Base-by-base conservation (phyloP, 2,888 invertebrate species). In the Nyleta sp. region DNA sequence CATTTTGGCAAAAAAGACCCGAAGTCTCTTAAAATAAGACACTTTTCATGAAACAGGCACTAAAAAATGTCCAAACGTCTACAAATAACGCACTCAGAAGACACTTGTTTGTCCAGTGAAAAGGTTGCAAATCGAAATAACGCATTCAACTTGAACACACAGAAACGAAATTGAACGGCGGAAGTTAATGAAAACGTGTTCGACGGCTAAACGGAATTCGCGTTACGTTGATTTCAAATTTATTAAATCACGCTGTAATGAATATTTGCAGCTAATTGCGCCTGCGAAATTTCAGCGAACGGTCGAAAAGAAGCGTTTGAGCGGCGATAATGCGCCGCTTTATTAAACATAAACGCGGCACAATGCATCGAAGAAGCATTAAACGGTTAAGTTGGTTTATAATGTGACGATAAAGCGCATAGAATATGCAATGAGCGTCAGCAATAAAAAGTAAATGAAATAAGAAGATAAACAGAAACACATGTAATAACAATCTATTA, bases 401-500 rank as follows among this genome's bases (percentile, higher is more conserved):
- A 64, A 38, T 50, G 22, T 10, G n/a, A 28, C 62, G 52, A 64
- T 64, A 52, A 64, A 64, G 17, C 17, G 22, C 31, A 59, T 46
- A 55, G 53, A 72, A 64, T 67, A 74, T 60, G 50, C 62, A 68
- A 52, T 40, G 53, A 50, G 42, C 35, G 18, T 40, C 57, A 31
- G 73, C 33, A 64, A 65, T 64, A 53, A 67, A 53, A 46, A 67
- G 31, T 28, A 35, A 53, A 75, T 68, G 55, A 68, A 75, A 64
- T 53, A 59, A 62, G 70, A 31, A 75, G 57, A 75, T 70, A 64
- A 75, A 68, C 48, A 70, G 53, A 75, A 52, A 55, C 53, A 62
- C 67, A 50, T 48, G 68, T 65, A 59, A 67, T 62, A 57, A 42
- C 40, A 70, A 75, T 75, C 57, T 62, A 62, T 75, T 67, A 59